phyloP scores from a whole-genome alignment of 2,888 invertebrate species.

The Hyposoter dolosus region DNA sequence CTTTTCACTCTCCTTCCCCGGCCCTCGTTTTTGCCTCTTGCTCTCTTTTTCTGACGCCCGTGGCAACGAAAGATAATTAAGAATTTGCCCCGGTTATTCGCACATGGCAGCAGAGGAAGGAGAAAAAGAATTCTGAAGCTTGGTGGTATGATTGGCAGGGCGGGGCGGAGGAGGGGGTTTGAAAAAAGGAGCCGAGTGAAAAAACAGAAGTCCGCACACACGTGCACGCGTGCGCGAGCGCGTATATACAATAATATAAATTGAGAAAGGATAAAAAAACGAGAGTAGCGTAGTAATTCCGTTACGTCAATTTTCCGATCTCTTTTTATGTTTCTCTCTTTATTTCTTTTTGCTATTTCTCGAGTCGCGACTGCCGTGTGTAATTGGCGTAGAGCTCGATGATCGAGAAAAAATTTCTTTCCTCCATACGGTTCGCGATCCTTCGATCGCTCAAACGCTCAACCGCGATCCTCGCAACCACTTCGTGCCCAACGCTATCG shows the following conservation, averaged over 20 bases:
- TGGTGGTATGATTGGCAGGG: constrained; percentile 41
- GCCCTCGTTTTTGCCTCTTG: constrained; percentile 2
- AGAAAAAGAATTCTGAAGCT: constrained; percentile 60
- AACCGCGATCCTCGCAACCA: constrained; percentile 24
- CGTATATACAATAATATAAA: constrained; percentile 3
- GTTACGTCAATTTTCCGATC: constrained; percentile 64
- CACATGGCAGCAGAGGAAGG: constrained; percentile 29
- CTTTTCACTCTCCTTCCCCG: constrained; percentile 30
- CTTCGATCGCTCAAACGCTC: neutral
- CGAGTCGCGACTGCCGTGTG: constrained; percentile 30
- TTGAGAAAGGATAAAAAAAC: constrained; percentile 19
- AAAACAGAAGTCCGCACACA: constrained; percentile 31
- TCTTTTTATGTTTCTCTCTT: neutral
- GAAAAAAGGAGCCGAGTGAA: constrained; percentile 42
- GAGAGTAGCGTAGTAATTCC: constrained; percentile 54
- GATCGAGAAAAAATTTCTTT: constrained; percentile 62
- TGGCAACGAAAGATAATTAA: constrained; percentile 68
- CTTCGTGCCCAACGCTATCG: constrained; percentile 47
- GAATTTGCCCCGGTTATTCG: constrained; percentile 67
- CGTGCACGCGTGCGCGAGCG: constrained; percentile 1
- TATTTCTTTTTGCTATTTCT: constrained; percentile 11
- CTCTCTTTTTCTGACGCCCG: constrained; percentile 42
- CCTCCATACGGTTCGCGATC: constrained; percentile 16
- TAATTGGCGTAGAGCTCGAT: constrained; percentile 61
- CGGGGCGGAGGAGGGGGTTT: constrained; percentile 7